Conservation (phyloP, 1,140 invertebrate genomes). For the Drosophila funebris region DNA sequence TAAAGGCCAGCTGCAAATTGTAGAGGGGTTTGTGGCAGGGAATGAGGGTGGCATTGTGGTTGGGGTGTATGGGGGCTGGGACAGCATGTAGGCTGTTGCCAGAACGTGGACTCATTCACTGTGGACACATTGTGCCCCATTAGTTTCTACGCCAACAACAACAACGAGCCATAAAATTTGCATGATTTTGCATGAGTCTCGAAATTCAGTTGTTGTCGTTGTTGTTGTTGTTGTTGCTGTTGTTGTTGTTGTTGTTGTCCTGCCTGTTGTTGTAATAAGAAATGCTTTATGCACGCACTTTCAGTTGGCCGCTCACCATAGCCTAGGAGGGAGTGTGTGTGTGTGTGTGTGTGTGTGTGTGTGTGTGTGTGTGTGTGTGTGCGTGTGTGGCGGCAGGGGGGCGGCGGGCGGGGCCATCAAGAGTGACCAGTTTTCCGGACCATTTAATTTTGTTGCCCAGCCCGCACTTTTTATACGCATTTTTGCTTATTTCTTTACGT, state of each 20-base stretch:
- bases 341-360: no score
- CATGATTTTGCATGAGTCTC: slow-evolving; percentile 61
- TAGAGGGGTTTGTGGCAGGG: not conserved
- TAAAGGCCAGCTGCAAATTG: slow-evolving; percentile 63
- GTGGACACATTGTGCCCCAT: slow-evolving; percentile 81
- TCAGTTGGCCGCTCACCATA: slow-evolving; percentile 21
- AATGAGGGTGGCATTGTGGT: not conserved
- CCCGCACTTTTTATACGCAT: slow-evolving; percentile 65
- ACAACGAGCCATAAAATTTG: slow-evolving; percentile 63
- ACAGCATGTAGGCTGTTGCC: not conserved
- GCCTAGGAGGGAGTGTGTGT: no score
- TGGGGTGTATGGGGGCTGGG: not conserved
- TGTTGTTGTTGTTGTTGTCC: slow-evolving; percentile 47
- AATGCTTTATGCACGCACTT: slow-evolving; percentile 77
- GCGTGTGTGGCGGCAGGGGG: no score
- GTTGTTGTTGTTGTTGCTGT: slow-evolving; percentile 38
- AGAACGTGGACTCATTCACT: slow-evolving; percentile 29
- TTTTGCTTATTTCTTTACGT: slow-evolving; percentile 9
- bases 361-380: no score
- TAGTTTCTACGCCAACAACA: slow-evolving; percentile 72
- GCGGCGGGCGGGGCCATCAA: slow-evolving; percentile 20
- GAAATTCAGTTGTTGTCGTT: slow-evolving; percentile 48
- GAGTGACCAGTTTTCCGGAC: slow-evolving; percentile 74
- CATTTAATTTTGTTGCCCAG: slow-evolving; percentile 70
- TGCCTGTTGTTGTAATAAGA: slow-evolving; percentile 68